These are phyloP conservation scores for Leucophenga maculata DNA, from an alignment of 2,888 invertebrate genomes.

Conservation along the genomic window DNA sequence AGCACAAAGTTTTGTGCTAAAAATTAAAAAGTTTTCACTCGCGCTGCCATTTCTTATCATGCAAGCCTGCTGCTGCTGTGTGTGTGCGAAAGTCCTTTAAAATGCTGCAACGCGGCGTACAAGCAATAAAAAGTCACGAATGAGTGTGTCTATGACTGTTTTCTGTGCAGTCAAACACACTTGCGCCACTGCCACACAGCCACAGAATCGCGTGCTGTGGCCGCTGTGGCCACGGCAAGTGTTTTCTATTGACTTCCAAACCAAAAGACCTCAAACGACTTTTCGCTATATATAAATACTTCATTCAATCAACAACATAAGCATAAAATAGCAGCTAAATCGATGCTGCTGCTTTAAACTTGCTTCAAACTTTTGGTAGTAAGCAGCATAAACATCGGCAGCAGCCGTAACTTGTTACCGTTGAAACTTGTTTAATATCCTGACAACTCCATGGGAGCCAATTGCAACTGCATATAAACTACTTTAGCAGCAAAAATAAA, in stretches of 20 bases:
- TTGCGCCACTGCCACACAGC: conserved; percentile 3
- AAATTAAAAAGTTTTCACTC: conserved; percentile 1
- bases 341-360: not conserved
- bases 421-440: too few species aligned
- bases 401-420: too few species aligned
- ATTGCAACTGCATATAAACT: not conserved
- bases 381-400: too few species aligned
- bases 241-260: conserved; percentile 6
- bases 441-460: too few species aligned
- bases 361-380: not conserved
- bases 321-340: not conserved
- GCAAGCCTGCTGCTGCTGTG: conserved; percentile 28
- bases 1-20: not conserved
- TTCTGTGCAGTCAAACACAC: conserved; percentile 34
- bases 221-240: not conserved
- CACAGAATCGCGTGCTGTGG: conserved; percentile 18
- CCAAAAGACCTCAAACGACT: too few species aligned
- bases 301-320: not conserved
- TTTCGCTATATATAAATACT: not conserved
- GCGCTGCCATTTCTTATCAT: not conserved
- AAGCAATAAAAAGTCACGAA: conserved; percentile 23
- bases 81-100: not conserved
- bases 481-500: conserved; percentile 17
- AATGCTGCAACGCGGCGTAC: conserved; percentile 20
- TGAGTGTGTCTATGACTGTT: conserved; percentile 31